Evolutionary conservation across 2,113 vertebrate species (phyloP).

Genomic region (Malurus elegans): DNA sequence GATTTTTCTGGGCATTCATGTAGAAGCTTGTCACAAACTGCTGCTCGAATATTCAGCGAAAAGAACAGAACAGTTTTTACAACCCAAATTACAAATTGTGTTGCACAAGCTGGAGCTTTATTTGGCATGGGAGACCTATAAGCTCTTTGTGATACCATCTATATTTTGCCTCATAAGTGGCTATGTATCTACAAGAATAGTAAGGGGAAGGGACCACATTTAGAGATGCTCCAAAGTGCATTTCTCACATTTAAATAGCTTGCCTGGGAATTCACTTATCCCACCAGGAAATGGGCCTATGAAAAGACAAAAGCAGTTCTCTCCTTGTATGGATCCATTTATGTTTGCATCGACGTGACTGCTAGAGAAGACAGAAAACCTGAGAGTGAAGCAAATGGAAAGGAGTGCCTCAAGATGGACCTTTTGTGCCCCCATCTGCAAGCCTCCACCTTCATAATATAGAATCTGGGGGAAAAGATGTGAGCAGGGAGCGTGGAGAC

Average conservation of each 20-base stretch:
- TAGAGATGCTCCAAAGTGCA: background rate
- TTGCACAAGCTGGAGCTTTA: background rate
- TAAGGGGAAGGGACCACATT: background rate
- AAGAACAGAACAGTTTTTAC: background rate
- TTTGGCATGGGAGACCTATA: background rate
- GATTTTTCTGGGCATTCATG: background rate
- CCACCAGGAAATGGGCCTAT: background rate
- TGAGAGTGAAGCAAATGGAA: background rate
- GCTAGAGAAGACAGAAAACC: background rate
- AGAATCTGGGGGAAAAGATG: background rate
- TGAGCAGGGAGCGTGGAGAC: background rate
- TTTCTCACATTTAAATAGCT: background rate
- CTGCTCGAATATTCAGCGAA: background rate
- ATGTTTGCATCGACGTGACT: fast-evolving
- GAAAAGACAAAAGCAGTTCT: background rate
- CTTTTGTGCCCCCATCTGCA: background rate
- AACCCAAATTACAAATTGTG: background rate
- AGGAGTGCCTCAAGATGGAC: background rate
- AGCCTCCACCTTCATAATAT: background rate
- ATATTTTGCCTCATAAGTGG: background rate
- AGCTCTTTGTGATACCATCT: background rate
- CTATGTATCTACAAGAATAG: background rate
- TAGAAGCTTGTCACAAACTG: background rate
- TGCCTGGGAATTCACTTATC: background rate
- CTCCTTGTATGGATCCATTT: background rate